A percentile compares a stretch with the other conserved stretches of the same genome.
phyloP scores from a whole-genome alignment of 2,113 vertebrate species.

The Heliornis fulica region DNA sequence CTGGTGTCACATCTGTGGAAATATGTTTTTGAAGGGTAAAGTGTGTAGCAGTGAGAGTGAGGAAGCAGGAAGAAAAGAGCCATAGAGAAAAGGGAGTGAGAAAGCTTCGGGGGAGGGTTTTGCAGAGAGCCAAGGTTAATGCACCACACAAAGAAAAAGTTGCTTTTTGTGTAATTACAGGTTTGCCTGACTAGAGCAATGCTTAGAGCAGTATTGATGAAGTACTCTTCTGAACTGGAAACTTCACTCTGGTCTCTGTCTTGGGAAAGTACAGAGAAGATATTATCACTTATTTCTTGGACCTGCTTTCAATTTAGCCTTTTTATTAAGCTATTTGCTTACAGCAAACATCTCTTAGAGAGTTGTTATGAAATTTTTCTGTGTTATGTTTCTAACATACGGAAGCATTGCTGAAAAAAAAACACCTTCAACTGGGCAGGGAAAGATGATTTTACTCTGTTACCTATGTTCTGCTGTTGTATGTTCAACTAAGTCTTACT shows the following conservation, averaged over 20 bases:
- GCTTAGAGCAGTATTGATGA: background rate
- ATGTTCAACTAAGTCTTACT: background rate
- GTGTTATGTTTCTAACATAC: background rate
- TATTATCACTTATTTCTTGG: background rate
- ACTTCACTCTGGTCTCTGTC: background rate
- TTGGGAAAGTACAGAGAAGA: constrained; percentile 6
- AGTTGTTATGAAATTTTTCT: background rate
- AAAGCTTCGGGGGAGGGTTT: background rate
- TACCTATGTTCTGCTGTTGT: background rate
- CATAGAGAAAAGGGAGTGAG: background rate
- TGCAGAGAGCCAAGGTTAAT: background rate
- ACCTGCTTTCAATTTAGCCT: background rate
- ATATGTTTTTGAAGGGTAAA: background rate
- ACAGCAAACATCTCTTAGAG: background rate
- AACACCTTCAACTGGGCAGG: background rate
- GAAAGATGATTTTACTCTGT: background rate
- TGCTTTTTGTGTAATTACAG: background rate
- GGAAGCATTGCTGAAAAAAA: background rate
- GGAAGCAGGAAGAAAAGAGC: background rate
- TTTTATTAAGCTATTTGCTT: constrained; percentile 36
- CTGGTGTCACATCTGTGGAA: background rate
- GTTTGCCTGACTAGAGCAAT: background rate
- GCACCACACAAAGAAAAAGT: background rate
- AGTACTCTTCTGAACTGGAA: background rate
- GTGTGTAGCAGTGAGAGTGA: background rate